Evolutionary conservation across 1,140 invertebrate species (phyloP).

Genomic region (Catajapyx aquilonaris): DNA sequence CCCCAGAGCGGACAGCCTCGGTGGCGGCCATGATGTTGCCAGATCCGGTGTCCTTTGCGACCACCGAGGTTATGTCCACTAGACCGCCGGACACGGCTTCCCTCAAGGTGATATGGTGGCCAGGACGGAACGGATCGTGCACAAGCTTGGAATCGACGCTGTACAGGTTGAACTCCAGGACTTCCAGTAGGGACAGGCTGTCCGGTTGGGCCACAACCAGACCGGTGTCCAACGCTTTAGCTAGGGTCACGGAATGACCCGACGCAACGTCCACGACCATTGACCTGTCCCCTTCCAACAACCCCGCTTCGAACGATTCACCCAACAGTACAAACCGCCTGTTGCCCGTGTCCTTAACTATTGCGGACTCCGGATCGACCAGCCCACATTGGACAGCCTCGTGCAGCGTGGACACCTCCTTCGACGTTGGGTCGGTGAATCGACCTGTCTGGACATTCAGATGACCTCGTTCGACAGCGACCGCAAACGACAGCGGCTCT

Average conservation of each 20-base stretch:
- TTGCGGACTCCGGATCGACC: constrained; percentile 65
- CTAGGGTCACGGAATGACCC: constrained; percentile 51
- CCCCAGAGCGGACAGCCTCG: constrained; percentile 46
- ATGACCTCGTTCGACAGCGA: constrained; percentile 45
- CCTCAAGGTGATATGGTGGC: constrained; percentile 42
- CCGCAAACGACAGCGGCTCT: constrained; percentile 50
- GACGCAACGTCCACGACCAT: constrained; percentile 60
- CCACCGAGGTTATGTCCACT: constrained; percentile 62
- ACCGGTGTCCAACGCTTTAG: constrained; percentile 48
- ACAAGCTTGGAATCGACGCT: constrained; percentile 54
- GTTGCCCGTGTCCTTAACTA: constrained; percentile 68
- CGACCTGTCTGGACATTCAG: constrained; percentile 48
- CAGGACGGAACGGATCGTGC: constrained; percentile 51
- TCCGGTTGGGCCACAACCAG: constrained; percentile 50
- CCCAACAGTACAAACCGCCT: constrained; percentile 58
- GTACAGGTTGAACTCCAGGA: constrained; percentile 61
- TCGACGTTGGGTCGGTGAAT: constrained; percentile 48
- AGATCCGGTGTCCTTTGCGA: constrained; percentile 55
- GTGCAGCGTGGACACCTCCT: constrained; percentile 50
- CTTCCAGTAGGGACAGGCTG: constrained; percentile 57
- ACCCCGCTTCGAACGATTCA: constrained; percentile 62
- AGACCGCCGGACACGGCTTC: constrained; percentile 55
- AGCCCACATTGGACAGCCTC: constrained; percentile 61
- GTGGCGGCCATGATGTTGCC: constrained; percentile 50
- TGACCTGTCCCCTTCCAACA: constrained; percentile 69